Percentiles rank a stretch among this genome's conserved stretches.
phyloP scores from a whole-genome alignment of 2,113 vertebrate species.

The Periophthalmodon schlosseri region DNA sequence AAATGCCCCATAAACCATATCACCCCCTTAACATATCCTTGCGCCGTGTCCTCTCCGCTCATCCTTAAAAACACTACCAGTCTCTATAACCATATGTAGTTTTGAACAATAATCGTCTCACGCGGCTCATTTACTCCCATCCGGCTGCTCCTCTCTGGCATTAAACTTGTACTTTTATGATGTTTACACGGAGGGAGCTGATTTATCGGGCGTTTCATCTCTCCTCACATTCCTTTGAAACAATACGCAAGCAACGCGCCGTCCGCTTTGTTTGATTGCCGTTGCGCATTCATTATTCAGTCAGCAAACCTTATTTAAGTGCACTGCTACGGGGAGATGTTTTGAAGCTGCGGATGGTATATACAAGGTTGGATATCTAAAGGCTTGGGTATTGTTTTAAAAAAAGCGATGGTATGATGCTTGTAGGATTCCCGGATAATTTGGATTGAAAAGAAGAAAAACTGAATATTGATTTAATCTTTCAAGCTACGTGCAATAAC shows the following conservation, averaged over 20 bases:
- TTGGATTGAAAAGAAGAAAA: not conserved
- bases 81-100: not conserved
- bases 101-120: slow-evolving; percentile 9
- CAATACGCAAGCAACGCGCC: slow-evolving; percentile 7
- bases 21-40: not conserved
- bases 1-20: not conserved
- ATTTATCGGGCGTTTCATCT: slow-evolving; percentile 35
- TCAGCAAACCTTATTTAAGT: not conserved
- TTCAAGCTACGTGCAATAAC: too few species aligned
- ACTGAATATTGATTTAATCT: too few species aligned
- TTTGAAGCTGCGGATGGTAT: slow-evolving; percentile 1
- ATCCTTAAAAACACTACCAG: not conserved
- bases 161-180: slow-evolving; percentile 32
- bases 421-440: slow-evolving; percentile 36
- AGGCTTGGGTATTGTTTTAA: not conserved
- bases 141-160: slow-evolving; percentile 5
- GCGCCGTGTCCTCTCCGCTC: not conserved
- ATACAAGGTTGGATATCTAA: not conserved
- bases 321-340: not conserved
- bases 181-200: slow-evolving; percentile 16
- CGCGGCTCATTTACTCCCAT: slow-evolving; percentile 16
- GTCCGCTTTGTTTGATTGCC: slow-evolving; percentile 6
- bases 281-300: slow-evolving; percentile 21
- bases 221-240: slow-evolving; percentile 10
- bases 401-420: slow-evolving; percentile 21